Conservation (phyloP, 2,888 invertebrate species). For the Phrixothrix hirtus region DNA sequence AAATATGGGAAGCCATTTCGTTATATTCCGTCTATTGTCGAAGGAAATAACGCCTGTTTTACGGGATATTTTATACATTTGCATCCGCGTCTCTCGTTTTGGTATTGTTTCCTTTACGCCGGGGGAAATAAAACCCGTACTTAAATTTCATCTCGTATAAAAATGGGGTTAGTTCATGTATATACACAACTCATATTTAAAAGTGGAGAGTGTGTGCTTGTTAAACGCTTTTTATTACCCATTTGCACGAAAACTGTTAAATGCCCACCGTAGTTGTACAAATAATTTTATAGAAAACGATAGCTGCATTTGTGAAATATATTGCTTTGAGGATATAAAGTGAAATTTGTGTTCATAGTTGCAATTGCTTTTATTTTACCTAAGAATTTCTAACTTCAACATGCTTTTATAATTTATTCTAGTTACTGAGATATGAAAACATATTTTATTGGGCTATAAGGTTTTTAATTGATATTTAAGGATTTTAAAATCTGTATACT, state of each 20-base stretch:
- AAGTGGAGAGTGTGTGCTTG: constrained; percentile 25
- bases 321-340: constrained; percentile 34
- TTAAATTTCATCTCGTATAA: constrained; percentile 28
- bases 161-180: constrained; percentile 28
- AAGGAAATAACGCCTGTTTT: constrained; percentile 31
- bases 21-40: constrained; percentile 30
- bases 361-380: constrained; percentile 29
- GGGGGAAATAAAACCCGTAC: constrained; percentile 27
- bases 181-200: constrained; percentile 27
- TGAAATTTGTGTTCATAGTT: constrained; percentile 34
- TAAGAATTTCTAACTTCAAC: no score
- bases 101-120: constrained; percentile 28
- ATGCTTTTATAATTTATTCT: no score
- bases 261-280: constrained; percentile 29
- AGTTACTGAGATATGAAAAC: no score
- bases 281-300: constrained; percentile 29
- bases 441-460: no score
- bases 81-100: constrained; percentile 28
- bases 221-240: constrained; percentile 30
- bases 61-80: constrained; percentile 29
- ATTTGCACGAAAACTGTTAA: constrained; percentile 28
- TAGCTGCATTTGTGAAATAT: constrained; percentile 27
- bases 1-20: constrained; percentile 40
- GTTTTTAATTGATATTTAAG: no score
- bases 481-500: no score